Evolutionary conservation across 2,113 vertebrate species (phyloP).

Genomic region (Tursiops truncatus): DNA sequence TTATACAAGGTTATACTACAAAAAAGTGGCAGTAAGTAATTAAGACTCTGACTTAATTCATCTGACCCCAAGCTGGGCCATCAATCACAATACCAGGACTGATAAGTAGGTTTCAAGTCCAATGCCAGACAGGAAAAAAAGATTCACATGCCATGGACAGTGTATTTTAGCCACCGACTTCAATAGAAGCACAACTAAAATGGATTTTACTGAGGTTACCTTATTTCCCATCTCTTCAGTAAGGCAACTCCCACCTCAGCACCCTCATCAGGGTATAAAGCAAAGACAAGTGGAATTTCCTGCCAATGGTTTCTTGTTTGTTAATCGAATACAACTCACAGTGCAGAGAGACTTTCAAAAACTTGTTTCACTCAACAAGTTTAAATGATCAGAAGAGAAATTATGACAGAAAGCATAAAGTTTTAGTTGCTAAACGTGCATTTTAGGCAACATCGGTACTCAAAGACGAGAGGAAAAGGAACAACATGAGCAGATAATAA

Average conservation of each 20-base stretch:
- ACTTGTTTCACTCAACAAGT: background rate
- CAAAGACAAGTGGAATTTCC: background rate
- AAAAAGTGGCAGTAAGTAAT: background rate
- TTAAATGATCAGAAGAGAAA: conserved; percentile 13
- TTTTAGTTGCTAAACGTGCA: background rate
- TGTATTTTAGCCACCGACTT: background rate
- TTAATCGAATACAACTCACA: background rate
- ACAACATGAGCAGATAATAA: background rate
- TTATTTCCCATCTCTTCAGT: background rate
- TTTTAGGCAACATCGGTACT: background rate
- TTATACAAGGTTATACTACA: background rate
- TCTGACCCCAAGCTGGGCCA: background rate
- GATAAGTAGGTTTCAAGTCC: background rate
- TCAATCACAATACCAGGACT: background rate
- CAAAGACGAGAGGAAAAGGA: background rate
- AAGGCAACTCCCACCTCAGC: background rate
- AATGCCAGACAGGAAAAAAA: background rate
- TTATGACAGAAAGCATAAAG: background rate
- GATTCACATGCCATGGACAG: background rate
- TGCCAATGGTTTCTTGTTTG: background rate
- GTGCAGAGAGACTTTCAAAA: background rate
- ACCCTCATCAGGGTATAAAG: background rate
- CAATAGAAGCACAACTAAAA: background rate
- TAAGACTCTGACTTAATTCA: background rate
- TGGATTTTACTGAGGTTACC: background rate